Base-by-base conservation (phyloP, 1,140 invertebrate genomes). In the Venturia canescens region DNA sequence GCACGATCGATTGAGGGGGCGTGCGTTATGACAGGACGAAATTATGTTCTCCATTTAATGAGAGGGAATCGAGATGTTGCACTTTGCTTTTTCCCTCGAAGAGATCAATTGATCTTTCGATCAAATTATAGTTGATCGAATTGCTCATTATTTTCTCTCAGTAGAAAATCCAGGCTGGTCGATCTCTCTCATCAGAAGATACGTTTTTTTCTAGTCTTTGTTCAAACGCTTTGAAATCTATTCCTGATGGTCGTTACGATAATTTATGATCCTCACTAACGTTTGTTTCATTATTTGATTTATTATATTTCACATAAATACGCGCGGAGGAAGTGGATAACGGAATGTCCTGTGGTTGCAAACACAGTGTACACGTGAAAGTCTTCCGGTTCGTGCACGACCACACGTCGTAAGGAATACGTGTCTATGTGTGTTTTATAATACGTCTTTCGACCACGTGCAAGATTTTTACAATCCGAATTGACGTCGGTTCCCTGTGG, bases 351-450 rank as follows among this genome's bases (percentile, higher is more conserved):
- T 63, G 60, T 63, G 21, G 60, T 63, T 13, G 7, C 60, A 23
- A 63, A n/a, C n/a, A n/a, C n/a, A n/a, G 60, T 63, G 21, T 63
- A 4, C 60, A 63, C 38, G 77, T 78, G 77, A 78, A 78, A 78
- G 77, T 78, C 77, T 78, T 78, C 77, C 77, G 77, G 77, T 78
- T 78, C 60, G 44, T 27, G 57, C 60, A 18, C n/a, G 31, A 71
- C 16, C 31, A 71, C 38, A 34, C 31, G 31, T 7, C 1, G 21
- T 71, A 71, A 31, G 18, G 1, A 38, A 71, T 26, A 63, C 16
- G 3, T 21, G 53, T 57, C 21, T 21, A 57, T 57, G 21, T 57
- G 16, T 57, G 21, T 44, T 44, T 44, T 44, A 44, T 44, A 44
- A 44, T 44, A 44, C 38, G 5, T 57, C 53, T 57, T 23, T n/a